These are phyloP conservation scores for Sphaerolaimus hirsutus DNA, from an alignment of 2,888 invertebrate genomes.

Conservation along the genomic window DNA sequence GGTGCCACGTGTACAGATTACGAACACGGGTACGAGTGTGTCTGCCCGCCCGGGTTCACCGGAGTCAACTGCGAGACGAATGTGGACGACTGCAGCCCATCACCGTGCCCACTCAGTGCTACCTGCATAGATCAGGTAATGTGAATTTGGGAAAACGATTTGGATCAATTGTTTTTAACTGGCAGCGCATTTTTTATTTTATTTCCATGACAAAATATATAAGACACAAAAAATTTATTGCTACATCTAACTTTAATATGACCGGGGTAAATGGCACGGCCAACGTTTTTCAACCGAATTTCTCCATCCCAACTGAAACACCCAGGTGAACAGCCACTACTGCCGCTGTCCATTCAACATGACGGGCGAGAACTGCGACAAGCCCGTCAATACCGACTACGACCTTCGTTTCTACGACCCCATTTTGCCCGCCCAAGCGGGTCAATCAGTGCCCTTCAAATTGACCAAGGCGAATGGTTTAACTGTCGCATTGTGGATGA, in stretches of 20 bases:
- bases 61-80: conserved; percentile 16
- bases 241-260: too few species aligned
- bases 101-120: conserved; percentile 17
- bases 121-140: conserved; percentile 16
- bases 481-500: conserved; percentile 83
- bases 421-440: conserved; percentile 48
- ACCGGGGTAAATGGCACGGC: too few species aligned
- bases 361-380: conserved; percentile 82
- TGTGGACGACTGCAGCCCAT: conserved; percentile 20
- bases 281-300: too few species aligned
- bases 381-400: conserved; percentile 56
- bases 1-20: conserved; percentile 18
- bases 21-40: conserved; percentile 46
- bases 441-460: conserved; percentile 1
- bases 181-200: too few species aligned
- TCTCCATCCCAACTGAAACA: conserved; percentile 12
- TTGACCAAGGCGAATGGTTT: conserved; percentile 43
- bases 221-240: too few species aligned
- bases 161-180: too few species aligned
- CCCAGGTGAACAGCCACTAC: conserved; percentile 49
- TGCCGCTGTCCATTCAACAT: conserved; percentile 89
- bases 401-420: conserved; percentile 76
- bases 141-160: too few species aligned
- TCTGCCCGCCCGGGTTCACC: conserved; percentile 48
- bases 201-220: too few species aligned